Evolutionary conservation across 1,140 invertebrate genomes (phyloP).

Genomic region (Meloidogyne hapla): DNA sequence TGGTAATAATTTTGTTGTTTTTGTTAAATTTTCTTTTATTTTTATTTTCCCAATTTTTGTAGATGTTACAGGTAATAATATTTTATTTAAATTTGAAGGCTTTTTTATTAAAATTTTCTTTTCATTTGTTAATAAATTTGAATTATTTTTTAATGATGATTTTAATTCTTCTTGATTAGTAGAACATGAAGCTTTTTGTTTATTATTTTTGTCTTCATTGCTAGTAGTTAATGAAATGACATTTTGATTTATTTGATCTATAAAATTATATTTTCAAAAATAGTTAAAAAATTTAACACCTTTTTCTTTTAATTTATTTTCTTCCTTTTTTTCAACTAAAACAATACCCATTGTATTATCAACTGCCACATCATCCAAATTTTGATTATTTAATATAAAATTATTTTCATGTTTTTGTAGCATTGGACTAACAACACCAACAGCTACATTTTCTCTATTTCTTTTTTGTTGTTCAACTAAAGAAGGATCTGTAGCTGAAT

Average conservation of each 20-base stretch:
- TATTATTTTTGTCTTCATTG: no score
- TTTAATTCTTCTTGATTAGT: background rate
- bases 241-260: no score
- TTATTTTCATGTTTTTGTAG: slow-evolving; percentile 3
- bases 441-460: slow-evolving; percentile 3
- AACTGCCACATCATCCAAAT: no score
- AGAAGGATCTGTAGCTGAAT: background rate
- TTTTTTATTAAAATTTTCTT: background rate
- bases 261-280: no score
- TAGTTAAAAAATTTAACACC: no score
- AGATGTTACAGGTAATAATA: background rate
- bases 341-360: background rate
- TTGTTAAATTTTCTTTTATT: background rate
- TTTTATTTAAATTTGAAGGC: slow-evolving; percentile 4
- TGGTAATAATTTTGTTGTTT: background rate
- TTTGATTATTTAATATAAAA: background rate
- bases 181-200: background rate
- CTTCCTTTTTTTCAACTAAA: background rate
- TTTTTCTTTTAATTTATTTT: no score
- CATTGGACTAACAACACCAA: slow-evolving; percentile 31
- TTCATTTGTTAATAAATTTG: background rate
- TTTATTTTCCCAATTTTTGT: background rate
- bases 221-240: no score
- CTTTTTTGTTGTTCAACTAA: background rate
- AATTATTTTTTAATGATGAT: background rate